Percentiles rank a stretch among this genome's conserved stretches.
Conservation (phyloP, 1,140 invertebrate genomes). For the Ooceraea biroi region DNA sequence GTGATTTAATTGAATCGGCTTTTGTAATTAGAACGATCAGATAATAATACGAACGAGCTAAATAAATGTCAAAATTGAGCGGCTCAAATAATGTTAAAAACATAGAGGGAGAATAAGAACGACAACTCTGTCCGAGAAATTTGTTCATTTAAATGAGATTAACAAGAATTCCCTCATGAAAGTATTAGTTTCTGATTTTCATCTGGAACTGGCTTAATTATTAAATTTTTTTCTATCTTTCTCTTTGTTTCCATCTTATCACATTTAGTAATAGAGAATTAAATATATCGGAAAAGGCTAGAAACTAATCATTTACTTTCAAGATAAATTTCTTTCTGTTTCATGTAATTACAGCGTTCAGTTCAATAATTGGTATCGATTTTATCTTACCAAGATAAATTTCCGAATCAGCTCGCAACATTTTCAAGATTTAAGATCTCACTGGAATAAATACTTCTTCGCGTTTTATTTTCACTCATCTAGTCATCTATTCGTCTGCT, state of each 20-base stretch:
- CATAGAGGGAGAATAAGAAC: background rate
- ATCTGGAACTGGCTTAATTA: conserved; percentile 24
- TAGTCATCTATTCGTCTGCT: background rate
- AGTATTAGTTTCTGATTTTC: background rate
- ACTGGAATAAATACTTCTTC: no score
- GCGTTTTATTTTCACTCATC: no score
- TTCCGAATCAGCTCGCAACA: no score
- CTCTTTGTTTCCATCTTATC: conserved; percentile 8
- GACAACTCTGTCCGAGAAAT: background rate
- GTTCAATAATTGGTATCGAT: no score
- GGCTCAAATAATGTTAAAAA: background rate
- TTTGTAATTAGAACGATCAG: background rate
- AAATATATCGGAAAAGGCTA: background rate
- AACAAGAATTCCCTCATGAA: background rate
- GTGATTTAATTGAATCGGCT: background rate
- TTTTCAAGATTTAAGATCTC: no score
- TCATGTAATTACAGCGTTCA: no score
- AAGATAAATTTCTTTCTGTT: background rate
- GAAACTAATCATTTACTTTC: conserved; percentile 10
- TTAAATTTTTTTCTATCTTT: conserved; percentile 7
- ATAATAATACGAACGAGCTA: background rate
- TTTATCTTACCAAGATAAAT: no score
- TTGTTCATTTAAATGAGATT: background rate
- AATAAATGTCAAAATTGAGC: background rate
- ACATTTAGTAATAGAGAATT: background rate